Base-by-base conservation (phyloP, 2,113 vertebrate genomes). In the Cyprinus carpio region DNA sequence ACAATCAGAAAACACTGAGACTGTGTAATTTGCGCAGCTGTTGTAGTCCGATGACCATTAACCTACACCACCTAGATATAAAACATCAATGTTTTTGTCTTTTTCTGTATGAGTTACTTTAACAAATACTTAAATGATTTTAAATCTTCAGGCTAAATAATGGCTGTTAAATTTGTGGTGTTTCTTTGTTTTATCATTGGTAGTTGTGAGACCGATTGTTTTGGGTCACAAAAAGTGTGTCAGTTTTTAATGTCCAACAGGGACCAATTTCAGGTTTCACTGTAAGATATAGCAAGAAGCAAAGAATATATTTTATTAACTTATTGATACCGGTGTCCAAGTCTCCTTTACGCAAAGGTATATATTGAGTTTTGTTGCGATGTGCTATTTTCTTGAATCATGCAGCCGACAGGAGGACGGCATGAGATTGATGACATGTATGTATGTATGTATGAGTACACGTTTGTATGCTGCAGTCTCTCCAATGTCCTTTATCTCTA, bases 231-330 rank as follows among this genome's bases (percentile, higher is more conserved):
- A 82, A 82, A 81, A 56, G 65, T 62, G 23, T 84, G 34, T 71
- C 60, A 23, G 49, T 89, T 88, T 54, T 88, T 82, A 89, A 89
- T 87, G 87, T 90, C 87, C 67, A 93, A 91, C 88, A 85, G 90
- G 93, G 94, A 93, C 93, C 93, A 94, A 92, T 88, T 92, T 93
- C 91, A 92, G 91, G 91, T 93, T 91, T 93, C 86, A 89, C 88
- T 85, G 90, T 93, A 93, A 91, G 92, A 92, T 93, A 92, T 92
- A 89, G 91, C 92, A 87, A 92, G 86, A 94, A 90, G 90, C 92
- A 90, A 91, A 93, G 90, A 94, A 89, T 93, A 91, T 94, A 93
- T 94, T 95, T 95, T 94, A 94, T 94, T 94, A 94, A 94, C 90
- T 94, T 94, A 94, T 95, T 94, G 89, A 92, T 88, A 90, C 88